These are phyloP conservation scores for Myxocyprinus asiaticus DNA, from an alignment of 2,113 vertebrate species.

Conservation along the genomic window DNA sequence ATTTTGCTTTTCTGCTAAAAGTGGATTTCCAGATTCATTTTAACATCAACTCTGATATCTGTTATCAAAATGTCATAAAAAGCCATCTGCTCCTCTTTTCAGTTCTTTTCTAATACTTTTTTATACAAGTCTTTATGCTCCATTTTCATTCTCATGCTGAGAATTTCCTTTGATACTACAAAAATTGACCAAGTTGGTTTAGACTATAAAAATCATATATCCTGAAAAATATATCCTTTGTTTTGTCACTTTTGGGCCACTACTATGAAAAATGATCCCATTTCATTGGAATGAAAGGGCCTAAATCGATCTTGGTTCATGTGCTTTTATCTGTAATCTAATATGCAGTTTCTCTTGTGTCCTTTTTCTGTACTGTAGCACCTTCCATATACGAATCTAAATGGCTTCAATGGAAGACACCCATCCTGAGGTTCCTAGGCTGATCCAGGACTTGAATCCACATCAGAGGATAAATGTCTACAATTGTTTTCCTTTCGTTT, in stretches of 20 bases:
- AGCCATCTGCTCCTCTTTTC: conserved; percentile 44
- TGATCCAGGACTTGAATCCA: background rate
- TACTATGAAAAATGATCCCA: no score
- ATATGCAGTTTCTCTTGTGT: background rate
- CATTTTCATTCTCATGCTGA: conserved; percentile 23
- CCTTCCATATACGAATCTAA: conserved; percentile 97
- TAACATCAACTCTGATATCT: conserved; percentile 23
- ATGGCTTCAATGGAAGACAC: conserved; percentile 49
- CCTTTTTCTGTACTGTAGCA: conserved; percentile 75
- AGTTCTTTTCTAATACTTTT: conserved; percentile 23
- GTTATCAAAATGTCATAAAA: conserved; percentile 36
- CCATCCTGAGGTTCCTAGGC: background rate
- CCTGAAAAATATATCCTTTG: background rate
- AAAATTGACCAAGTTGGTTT: background rate
- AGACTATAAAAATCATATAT: background rate
- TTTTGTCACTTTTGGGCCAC: no score
- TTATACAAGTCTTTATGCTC: conserved; percentile 33
- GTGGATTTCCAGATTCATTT: conserved; percentile 24
- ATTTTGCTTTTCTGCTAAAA: conserved; percentile 1
- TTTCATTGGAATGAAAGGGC: background rate
- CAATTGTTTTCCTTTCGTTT: conserved; percentile 37
- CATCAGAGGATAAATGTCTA: background rate
- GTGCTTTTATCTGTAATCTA: conserved; percentile 17
- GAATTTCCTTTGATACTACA: conserved; percentile 16
- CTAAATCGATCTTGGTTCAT: background rate